These are phyloP conservation scores for Thunnus thynnus DNA, from an alignment of 2,113 vertebrate species.

Conservation along the genomic window DNA sequence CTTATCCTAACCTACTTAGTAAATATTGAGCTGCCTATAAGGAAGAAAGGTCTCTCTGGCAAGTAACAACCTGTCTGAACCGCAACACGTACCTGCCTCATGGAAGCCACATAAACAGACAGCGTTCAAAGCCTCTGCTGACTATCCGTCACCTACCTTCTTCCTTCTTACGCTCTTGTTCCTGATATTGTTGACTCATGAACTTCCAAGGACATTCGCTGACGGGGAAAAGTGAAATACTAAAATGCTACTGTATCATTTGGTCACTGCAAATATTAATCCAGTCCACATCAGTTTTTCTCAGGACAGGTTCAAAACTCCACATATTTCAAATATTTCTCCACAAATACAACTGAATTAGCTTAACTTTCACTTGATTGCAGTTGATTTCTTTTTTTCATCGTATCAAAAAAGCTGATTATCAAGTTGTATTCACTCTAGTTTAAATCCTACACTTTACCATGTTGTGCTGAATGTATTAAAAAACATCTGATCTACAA, in stretches of 20 bases:
- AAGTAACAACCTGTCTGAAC: conserved; percentile 10
- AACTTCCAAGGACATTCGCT: not conserved
- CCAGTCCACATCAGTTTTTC: too few species aligned
- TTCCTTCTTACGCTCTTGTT: not conserved
- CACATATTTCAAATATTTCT: too few species aligned
- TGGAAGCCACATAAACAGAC: not conserved
- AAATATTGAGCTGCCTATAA: not conserved
- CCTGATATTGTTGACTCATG: not conserved
- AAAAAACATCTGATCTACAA: not conserved
- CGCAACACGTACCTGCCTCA: not conserved
- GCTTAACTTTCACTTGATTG: not conserved
- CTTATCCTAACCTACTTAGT: not conserved
- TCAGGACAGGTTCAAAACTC: too few species aligned
- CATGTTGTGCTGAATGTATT: not conserved
- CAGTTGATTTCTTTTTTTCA: not conserved
- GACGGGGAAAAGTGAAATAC: not conserved
- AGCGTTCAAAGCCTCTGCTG: not conserved
- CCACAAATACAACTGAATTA: too few species aligned
- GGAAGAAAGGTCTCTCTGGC: not conserved
- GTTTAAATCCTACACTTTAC: not conserved
- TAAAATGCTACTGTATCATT: too few species aligned
- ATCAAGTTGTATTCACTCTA: too few species aligned
- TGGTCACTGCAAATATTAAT: too few species aligned
- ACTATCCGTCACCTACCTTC: too few species aligned
- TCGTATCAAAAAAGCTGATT: too few species aligned